A percentile compares a stretch with the other conserved stretches of the same genome.
Conservation (phyloP, 2,888 invertebrate genomes). For the Thera obeliscata region DNA sequence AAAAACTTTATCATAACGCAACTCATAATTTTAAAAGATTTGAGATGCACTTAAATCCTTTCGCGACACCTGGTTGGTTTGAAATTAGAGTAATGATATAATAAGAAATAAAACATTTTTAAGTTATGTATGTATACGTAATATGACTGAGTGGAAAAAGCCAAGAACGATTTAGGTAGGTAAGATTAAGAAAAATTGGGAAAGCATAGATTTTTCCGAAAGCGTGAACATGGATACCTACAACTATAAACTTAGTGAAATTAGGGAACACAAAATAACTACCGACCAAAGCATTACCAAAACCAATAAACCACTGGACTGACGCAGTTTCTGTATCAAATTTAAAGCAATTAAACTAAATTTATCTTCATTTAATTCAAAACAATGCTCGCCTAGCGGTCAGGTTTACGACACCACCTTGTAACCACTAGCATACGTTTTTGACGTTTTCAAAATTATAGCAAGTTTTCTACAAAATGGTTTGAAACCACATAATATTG, state of each 20-base stretch:
- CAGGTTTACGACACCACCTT: slow-evolving; percentile 52
- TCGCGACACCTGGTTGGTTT: too few relatives aligned
- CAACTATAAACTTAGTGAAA: background rate
- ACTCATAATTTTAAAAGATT: too few relatives aligned
- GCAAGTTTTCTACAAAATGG: too few relatives aligned
- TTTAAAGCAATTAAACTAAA: slow-evolving; percentile 60
- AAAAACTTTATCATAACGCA: too few relatives aligned
- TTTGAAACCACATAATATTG: too few relatives aligned
- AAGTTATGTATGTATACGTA: too few relatives aligned
- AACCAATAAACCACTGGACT: slow-evolving; percentile 43
- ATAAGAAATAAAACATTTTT: too few relatives aligned
- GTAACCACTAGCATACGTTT: slow-evolving; percentile 22
- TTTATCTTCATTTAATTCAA: slow-evolving; percentile 60
- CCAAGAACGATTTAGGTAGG: too few relatives aligned
- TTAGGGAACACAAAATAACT: slow-evolving; percentile 25
- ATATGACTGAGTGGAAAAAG: too few relatives aligned
- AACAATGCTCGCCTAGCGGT: slow-evolving; percentile 53
- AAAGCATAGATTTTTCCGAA: slow-evolving; percentile 7
- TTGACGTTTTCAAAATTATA: background rate
- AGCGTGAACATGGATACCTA: background rate
- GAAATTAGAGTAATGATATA: too few relatives aligned
- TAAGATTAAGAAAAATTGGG: too few relatives aligned
- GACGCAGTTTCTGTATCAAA: slow-evolving; percentile 49
- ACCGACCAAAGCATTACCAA: slow-evolving; percentile 26
- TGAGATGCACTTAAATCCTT: too few relatives aligned